Evolutionary conservation across 2,113 vertebrate species (phyloP).

Genomic region (Heterocephalus glaber): DNA sequence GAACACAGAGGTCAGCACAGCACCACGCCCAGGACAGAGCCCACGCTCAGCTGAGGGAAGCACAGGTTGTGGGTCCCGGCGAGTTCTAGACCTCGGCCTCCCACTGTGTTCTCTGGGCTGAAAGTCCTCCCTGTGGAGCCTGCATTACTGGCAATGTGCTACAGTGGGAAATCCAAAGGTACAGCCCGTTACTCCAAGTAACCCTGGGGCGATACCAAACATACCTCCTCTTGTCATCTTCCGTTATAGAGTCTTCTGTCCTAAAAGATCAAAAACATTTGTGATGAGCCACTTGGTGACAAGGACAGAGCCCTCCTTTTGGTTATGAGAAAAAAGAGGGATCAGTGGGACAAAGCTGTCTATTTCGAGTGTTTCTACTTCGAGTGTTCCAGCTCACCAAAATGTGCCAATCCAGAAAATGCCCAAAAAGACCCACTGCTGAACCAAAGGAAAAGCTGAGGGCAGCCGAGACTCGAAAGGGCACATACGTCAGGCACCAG

Average conservation of each 20-base stretch:
- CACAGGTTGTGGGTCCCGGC: neutral
- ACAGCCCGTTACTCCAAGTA: neutral
- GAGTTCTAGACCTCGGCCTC: neutral
- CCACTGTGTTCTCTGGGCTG: neutral
- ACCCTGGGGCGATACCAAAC: conserved; percentile 59
- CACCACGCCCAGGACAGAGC: neutral
- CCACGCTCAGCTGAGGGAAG: neutral
- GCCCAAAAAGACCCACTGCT: neutral
- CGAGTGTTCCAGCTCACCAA: neutral
- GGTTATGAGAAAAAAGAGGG: conserved; percentile 16
- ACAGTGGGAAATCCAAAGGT: neutral
- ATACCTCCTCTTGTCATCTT: conserved; percentile 96
- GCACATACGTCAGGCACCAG: neutral
- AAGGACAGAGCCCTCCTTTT: neutral
- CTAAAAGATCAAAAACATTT: conserved; percentile 86
- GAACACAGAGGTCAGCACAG: neutral
- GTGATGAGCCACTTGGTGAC: conserved; percentile 33
- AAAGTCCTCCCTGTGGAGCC: neutral
- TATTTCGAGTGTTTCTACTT: neutral
- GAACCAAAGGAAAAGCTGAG: neutral
- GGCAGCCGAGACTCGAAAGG: neutral
- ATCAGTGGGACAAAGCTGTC: neutral
- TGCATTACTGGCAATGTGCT: neutral
- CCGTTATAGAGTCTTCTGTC: conserved; percentile 91
- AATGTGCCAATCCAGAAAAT: neutral